Evolutionary conservation across 2,113 vertebrate species (phyloP).

Genomic region (Laticauda colubrina): DNA sequence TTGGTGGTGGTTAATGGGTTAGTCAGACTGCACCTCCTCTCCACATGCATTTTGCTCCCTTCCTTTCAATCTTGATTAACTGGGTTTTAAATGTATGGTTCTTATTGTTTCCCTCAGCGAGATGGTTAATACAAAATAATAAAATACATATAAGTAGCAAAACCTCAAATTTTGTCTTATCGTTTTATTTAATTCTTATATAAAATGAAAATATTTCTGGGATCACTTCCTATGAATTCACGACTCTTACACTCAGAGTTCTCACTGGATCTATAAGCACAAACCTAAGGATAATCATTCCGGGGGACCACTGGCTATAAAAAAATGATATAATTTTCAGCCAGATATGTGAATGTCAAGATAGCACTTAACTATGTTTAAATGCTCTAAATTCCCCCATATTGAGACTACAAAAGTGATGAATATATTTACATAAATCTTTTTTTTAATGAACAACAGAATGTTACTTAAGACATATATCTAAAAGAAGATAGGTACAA

Average conservation of each 20-base stretch:
- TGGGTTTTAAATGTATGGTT: neutral
- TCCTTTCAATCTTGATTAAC: neutral
- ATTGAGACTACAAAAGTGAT: neutral
- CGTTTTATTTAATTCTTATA: neutral
- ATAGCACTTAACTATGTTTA: too few species aligned
- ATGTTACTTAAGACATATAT: neutral
- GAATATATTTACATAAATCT: neutral
- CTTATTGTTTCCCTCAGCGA: neutral
- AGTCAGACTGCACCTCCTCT: neutral
- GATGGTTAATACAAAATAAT: neutral
- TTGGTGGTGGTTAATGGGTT: neutral
- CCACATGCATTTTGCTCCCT: neutral
- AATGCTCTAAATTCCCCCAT: neutral
- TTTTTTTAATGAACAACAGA: neutral
- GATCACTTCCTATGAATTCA: neutral
- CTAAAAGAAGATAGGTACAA: neutral
- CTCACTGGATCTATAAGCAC: neutral
- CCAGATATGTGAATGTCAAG: neutral
- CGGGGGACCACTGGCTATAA: neutral
- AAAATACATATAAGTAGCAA: neutral
- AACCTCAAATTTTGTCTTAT: neutral
- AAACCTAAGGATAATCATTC: neutral
- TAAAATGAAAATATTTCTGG: neutral
- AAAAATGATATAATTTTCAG: neutral
- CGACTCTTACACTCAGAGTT: neutral